Evolutionary conservation across 2,113 vertebrate genomes (phyloP), one percentile per base, ranked within the genome.

Genomic region (Gallinago undulata): DNA sequence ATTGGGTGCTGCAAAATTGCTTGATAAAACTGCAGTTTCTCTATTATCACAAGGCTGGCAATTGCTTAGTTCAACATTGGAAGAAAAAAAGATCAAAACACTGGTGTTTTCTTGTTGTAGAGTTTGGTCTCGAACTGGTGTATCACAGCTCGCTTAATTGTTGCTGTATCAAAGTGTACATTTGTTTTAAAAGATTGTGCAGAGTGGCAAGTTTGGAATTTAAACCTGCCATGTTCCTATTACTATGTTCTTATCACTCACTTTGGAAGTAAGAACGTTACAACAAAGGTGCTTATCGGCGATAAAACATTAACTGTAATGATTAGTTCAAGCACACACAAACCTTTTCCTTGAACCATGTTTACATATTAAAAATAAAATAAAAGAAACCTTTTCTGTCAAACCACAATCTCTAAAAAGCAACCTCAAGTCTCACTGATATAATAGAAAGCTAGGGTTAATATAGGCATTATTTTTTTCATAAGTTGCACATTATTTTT

Each of bases 1-100:
- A 97, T 96, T 96, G 96, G 93, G 85, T 91, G 87, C 93, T 96
- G 91, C 95, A 94, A 97, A 98, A 97, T 96, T 95, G 92, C 97
- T 97, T 96, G 97, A 93, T 97, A 98, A 97, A 97, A 91, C 93
- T 70, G 69, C 35, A n/a, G 55, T 88, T 96, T 97, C 95, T 77
- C 79, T 89, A 67, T 96, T 96, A 94, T 93, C 89, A 78, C 69
- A 53, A 93, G 89, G 28, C 83, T 96, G 72, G 83, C 83, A 97
- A 95, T 95, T 97, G 77, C 90, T 91, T 94, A 89, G 87, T 90
- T 97, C 91, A 93, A 95, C 95, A 91, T 59, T 84, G 62, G 64
- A 50, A 43, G n/a, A 19, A 94, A 95, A 94, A 79, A 68, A 93
- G 78, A 97, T 95, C 90, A 95, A 94, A 98, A 96, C 82, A 76